Evolutionary conservation across 2,797 vertebrate genomes (phyloP).

Genomic region (Paratrypauchen microcephalus): DNA sequence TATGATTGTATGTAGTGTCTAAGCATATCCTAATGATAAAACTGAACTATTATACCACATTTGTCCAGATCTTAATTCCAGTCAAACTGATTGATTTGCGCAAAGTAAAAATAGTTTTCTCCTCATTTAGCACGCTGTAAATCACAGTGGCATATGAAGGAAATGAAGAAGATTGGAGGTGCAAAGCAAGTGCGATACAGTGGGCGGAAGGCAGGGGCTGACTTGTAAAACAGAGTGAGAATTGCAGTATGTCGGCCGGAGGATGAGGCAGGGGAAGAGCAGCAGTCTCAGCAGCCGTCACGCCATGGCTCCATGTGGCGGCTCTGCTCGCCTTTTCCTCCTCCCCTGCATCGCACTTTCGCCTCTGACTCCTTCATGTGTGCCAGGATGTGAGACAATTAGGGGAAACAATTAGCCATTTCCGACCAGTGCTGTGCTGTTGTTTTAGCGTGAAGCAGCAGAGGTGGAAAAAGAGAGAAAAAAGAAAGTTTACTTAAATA

Average conservation of each 20-base stretch:
- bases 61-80: neutral
- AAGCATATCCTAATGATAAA: neutral
- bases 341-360: slow-evolving; percentile 42
- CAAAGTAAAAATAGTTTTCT: slow-evolving; percentile 18
- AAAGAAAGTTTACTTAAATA: neutral
- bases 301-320: slow-evolving; percentile 35
- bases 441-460: neutral
- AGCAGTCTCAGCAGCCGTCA: slow-evolving; percentile 19
- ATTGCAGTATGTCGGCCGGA: slow-evolving; percentile 31
- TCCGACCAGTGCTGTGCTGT: slow-evolving; percentile 19
- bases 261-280: slow-evolving; percentile 33
- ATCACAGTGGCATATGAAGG: slow-evolving; percentile 10
- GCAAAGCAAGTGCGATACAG: slow-evolving; percentile 39
- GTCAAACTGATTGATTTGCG: neutral
- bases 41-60: neutral
- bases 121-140: slow-evolving; percentile 1
- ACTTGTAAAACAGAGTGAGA: slow-evolving; percentile 54
- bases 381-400: slow-evolving; percentile 32
- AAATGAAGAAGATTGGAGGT: slow-evolving; percentile 4
- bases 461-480: slow-evolving; percentile 24
- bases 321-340: slow-evolving; percentile 53
- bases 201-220: slow-evolving; percentile 32
- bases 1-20: neutral
- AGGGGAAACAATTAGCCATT: slow-evolving; percentile 16
- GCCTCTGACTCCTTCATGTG: slow-evolving; percentile 5